These are phyloP conservation scores for Lonchura striata DNA, from an alignment of 2,113 vertebrate genomes.

Conservation along the genomic window DNA sequence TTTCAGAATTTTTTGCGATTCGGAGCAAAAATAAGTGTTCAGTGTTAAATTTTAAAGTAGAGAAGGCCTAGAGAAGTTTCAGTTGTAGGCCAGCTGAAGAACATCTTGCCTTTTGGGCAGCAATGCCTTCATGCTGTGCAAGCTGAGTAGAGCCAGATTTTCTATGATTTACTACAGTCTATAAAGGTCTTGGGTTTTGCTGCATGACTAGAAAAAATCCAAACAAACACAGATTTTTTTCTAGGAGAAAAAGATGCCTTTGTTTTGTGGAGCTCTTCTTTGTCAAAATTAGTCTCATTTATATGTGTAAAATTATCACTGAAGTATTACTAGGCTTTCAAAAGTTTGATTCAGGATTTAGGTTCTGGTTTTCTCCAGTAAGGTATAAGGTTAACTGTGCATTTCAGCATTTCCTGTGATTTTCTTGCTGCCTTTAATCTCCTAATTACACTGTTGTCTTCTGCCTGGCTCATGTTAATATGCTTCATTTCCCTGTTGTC, in stretches of 20 bases:
- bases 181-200: not conserved
- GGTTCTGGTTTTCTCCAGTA: not conserved
- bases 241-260: not conserved
- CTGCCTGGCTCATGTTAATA: not conserved
- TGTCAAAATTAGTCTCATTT: not conserved
- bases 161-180: not conserved
- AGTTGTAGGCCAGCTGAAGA: not conserved
- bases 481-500: not conserved
- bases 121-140: not conserved
- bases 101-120: not conserved
- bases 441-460: not conserved
- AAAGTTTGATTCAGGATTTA: not conserved
- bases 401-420: not conserved
- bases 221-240: not conserved
- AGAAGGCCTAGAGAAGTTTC: not conserved
- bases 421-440: not conserved
- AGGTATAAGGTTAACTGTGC: not conserved
- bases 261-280: not conserved
- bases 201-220: fast-evolving
- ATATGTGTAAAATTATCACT: not conserved
- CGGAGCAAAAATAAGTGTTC: not conserved
- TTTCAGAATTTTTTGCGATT: not conserved
- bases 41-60: not conserved
- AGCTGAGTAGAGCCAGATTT: not conserved
- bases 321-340: not conserved